Evolutionary conservation across 2,797 vertebrate genomes (phyloP), one percentile per base, ranked within the genome.

Genomic region (Enteromius anoplus): DNA sequence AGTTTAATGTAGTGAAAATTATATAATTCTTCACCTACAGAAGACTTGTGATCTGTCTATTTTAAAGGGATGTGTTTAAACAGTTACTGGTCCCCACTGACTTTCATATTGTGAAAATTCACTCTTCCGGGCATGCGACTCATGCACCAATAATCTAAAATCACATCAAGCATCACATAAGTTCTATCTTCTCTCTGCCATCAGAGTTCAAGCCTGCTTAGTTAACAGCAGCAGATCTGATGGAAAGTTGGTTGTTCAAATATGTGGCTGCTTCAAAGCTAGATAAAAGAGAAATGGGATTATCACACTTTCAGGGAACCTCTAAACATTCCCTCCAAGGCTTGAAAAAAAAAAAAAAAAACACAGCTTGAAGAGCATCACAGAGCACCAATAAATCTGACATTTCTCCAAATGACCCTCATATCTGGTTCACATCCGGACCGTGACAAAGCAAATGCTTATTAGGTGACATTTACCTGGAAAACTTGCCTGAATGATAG

Each of bases 321-420:
- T 81, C 45, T 40, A 40, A 62, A 75, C 32, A 70, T 70, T 70
- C n/a, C 3, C 49, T 80, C 45, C 45, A 70, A 65, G 65, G 29
- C 32, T 70, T 69, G 12, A 37, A 80, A 70, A 79, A 80, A 82
- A 66, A 0, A 75, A 75, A 82, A 0, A 32, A 73, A 72, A 58
- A 53, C 58, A 34, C 2, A 4, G 10, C 64, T 26, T 51, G 60
- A 14, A 19, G 55, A 12, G 12, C n/a, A 26, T 72, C 68, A 45
- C 4, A 34, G 34, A 65, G 32, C 65, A 75, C n/a, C 78, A 85
- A 77, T 81, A 81, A 82, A 75, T 55, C 65, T 85, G 83, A 76
- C 65, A 80, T 87, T 87, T 85, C 73, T 75, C 62, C 55, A 78
- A 62, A 55, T 55, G 65, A 84, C 85, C 78, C 81, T 81, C 78